Evolutionary conservation across 92 coral and sea anemone species (phyloP).

Genomic region (Paragorgia papillata): DNA sequence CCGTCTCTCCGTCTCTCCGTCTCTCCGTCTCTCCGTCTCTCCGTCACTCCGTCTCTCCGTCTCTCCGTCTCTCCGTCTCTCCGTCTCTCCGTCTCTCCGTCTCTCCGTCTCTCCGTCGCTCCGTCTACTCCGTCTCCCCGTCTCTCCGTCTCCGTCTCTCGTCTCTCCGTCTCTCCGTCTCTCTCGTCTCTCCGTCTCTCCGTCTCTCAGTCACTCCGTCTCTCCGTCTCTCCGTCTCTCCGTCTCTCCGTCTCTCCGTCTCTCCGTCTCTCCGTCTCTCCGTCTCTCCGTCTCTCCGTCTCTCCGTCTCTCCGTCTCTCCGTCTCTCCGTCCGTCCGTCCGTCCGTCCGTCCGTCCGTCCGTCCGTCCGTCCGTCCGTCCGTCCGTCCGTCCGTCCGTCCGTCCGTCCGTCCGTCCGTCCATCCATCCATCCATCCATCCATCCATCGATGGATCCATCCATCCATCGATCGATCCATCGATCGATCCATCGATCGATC

Average conservation of each 20-base stretch:
- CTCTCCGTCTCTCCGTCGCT: no score
- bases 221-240: slow-evolving; percentile 9
- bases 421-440: not conserved
- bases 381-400: not conserved
- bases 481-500: not conserved
- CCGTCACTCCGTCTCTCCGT: no score
- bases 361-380: not conserved
- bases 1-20: no score
- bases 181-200: no score
- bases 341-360: not conserved
- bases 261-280: slow-evolving; percentile 10
- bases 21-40: no score
- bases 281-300: slow-evolving; percentile 18
- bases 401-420: not conserved
- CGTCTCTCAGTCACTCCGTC: no score
- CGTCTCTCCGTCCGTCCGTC: no score
- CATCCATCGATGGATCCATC: not conserved
- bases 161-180: no score
- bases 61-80: no score
- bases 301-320: slow-evolving; percentile 19
- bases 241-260: slow-evolving; percentile 2
- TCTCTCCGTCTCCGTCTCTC: no score
- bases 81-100: no score
- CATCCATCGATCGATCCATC: not conserved
- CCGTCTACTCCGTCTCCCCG: no score